Percentiles rank a stretch among this genome's conserved stretches.
Conservation (phyloP, 2,797 vertebrate genomes). For the Sardinella longiceps region DNA sequence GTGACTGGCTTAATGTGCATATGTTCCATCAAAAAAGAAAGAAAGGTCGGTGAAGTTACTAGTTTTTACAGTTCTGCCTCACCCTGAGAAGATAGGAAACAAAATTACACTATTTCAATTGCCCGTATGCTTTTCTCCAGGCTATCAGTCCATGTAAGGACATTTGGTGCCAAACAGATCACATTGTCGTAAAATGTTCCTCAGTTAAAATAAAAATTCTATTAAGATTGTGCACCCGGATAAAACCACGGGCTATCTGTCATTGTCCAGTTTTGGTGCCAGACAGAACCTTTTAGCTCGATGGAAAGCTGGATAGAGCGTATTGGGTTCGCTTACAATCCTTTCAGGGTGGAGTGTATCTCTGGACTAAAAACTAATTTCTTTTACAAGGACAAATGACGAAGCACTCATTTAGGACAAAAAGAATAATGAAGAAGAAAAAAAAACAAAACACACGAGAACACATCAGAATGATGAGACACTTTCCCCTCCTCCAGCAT, state of each 20-base stretch:
- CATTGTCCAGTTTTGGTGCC: constrained; percentile 20
- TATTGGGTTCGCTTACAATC: neutral
- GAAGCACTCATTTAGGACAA: neutral
- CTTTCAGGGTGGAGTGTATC: constrained; percentile 9
- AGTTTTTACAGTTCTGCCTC: neutral
- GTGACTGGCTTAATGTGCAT: neutral
- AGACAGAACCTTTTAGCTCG: constrained; percentile 23
- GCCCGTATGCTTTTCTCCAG: neutral
- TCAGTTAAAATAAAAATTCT: constrained; percentile 23
- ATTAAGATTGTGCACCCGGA: constrained; percentile 11
- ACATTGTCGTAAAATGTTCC: constrained; percentile 21
- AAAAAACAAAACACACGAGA: neutral
- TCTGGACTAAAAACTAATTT: constrained; percentile 11
- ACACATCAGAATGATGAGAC: neutral
- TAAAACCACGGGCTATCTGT: constrained; percentile 19
- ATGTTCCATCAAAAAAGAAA: neutral
- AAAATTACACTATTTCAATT: neutral
- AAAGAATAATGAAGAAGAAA: neutral
- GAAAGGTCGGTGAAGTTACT: neutral
- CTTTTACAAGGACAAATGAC: constrained; percentile 22
- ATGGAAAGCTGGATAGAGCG: neutral
- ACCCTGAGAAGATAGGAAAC: neutral
- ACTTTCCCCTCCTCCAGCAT: neutral
- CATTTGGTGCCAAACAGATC: constrained; percentile 4
- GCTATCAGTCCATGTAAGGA: neutral